Evolutionary conservation across 2,113 vertebrate species (phyloP), one percentile per base, ranked within the genome.

Genomic region (Cichladusa arquata): DNA sequence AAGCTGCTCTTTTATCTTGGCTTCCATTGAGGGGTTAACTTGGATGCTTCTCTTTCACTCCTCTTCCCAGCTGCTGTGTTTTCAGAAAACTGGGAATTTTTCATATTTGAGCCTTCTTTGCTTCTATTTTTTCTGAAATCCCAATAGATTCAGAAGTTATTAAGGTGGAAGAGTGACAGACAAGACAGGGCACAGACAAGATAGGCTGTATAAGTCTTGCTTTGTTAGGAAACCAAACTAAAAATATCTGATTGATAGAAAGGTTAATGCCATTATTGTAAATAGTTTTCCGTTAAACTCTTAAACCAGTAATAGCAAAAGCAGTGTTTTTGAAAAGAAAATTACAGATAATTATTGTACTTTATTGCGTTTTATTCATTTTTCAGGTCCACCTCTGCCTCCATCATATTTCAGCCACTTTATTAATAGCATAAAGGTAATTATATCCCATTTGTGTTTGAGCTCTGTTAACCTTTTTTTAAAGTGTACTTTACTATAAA

Each of bases 371-470:
- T 50, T 18, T 29, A 66, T 97, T 94, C 88, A 61, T 94, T 94
- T 97, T 97, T 70, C 91, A 98, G 98, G 98, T 91, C 97, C 97
- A 96, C 96, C 97, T 33, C 72, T 98, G n/a, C 96, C 97, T 82
- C 89, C 97, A 19, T 74, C 94, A 44, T 97, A 98, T 91, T 97
- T 98, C 91, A 98, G 95, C 93, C 97, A 98, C 84, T 96, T 98
- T 88, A 94, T 98, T 90, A 97, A 96, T 64, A 97, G 96, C 92
- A 91, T 98, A 74, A 98, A 98, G 97, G 98, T 98, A 96, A 95
- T 91, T 94, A 61, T 62, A 94, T 74, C 58, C 48, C 40, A 38
- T 91, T 74, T 90, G 50, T 36, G 17, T 51, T 40, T 53, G 65
- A 47, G 28, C 79, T 87, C 40, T 76, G 13, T 50, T 73, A 65